phyloP scores from a whole-genome alignment of 2,797 vertebrate species.

The Botia kubotai region DNA sequence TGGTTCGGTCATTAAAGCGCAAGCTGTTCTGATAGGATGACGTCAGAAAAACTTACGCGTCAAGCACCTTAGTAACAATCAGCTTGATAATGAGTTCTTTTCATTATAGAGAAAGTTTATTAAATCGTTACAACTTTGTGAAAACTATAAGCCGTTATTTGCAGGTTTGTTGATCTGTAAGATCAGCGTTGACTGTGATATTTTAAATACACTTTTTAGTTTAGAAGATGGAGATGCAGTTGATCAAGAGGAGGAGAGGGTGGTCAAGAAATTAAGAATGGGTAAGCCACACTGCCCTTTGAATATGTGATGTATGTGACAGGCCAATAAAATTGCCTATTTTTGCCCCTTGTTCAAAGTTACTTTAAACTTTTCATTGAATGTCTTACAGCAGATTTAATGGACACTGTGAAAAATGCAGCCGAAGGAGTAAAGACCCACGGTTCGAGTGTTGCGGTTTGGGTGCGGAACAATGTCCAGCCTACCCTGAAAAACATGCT shows the following conservation, averaged over 20 bases:
- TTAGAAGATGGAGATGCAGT: slow-evolving; percentile 73
- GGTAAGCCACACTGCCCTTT: slow-evolving; percentile 67
- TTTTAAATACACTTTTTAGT: slow-evolving; percentile 61
- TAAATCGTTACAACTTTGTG: not conserved
- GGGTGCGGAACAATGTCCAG: slow-evolving; percentile 77
- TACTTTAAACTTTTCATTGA: not conserved
- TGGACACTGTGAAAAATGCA: slow-evolving; percentile 77
- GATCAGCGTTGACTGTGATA: too few species aligned
- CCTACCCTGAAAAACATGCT: slow-evolving; percentile 72
- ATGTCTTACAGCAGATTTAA: slow-evolving; percentile 71
- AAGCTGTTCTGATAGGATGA: slow-evolving; percentile 11
- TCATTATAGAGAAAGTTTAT: not conserved
- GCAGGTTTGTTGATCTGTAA: not conserved
- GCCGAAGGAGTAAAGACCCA: slow-evolving; percentile 80
- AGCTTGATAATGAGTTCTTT: not conserved
- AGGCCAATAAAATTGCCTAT: not conserved
- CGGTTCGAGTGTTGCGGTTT: slow-evolving; percentile 75
- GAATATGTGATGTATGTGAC: not conserved
- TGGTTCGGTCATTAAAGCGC: slow-evolving; percentile 27
- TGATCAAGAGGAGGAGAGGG: slow-evolving; percentile 70
- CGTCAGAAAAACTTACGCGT: slow-evolving; percentile 22
- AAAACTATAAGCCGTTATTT: not conserved
- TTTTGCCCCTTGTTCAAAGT: not conserved
- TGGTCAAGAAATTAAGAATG: slow-evolving; percentile 79
- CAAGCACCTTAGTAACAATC: not conserved